phyloP scores from a whole-genome alignment of 2,888 invertebrate genomes.

The Stenichneumon culpator region DNA sequence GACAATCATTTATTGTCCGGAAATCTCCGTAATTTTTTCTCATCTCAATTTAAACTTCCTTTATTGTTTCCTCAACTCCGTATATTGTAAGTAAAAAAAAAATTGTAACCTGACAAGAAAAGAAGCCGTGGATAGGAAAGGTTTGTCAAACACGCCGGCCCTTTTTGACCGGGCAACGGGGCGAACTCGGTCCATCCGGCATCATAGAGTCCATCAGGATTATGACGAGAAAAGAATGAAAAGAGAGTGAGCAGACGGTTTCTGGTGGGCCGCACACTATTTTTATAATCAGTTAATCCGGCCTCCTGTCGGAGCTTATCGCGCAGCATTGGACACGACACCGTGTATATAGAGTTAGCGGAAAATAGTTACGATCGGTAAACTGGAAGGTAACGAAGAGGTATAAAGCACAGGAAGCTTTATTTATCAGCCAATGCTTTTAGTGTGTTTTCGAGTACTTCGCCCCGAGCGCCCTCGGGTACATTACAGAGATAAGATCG shows the following conservation, averaged over 20 bases:
- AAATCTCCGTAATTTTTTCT: too few species aligned
- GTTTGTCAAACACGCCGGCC: too few species aligned
- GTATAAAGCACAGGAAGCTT: conserved; percentile 73
- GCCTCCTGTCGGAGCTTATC: neutral
- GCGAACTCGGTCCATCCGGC: too few species aligned
- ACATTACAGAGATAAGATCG: conserved; percentile 57
- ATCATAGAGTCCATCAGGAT: neutral
- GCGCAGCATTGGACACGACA: neutral
- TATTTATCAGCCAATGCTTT: conserved; percentile 83
- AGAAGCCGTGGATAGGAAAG: too few species aligned
- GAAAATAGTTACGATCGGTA: conserved; percentile 61
- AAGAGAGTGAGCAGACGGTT: neutral
- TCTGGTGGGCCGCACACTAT: neutral
- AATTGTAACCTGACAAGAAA: too few species aligned
- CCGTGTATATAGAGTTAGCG: neutral
- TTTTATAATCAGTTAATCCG: conserved; percentile 6
- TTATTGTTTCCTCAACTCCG: too few species aligned
- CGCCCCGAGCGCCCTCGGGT: neutral
- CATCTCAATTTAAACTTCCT: too few species aligned
- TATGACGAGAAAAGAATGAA: neutral
- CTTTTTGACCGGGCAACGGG: too few species aligned
- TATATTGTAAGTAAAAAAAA: too few species aligned
- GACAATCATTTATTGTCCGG: too few species aligned
- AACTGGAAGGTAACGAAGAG: conserved; percentile 59
- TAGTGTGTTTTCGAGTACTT: conserved; percentile 71